Base-by-base conservation (phyloP, 2,113 vertebrate genomes). In the Hiodon tergisus region DNA sequence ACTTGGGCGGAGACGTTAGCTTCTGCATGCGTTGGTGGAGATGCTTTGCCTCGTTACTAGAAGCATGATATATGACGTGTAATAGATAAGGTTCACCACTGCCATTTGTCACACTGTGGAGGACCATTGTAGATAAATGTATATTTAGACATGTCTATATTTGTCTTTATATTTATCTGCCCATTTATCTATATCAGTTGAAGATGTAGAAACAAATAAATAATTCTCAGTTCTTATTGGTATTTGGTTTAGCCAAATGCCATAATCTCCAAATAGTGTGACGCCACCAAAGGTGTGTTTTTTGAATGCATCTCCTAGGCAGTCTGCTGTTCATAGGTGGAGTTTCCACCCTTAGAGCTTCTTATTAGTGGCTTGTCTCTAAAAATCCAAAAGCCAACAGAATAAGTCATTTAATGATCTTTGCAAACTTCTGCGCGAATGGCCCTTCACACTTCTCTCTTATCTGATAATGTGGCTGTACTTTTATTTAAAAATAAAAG, bases 51-150 rank as follows among this genome's bases (percentile, higher is more conserved):
- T 9, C 47, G 13, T 46, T 52, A 59, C 48, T 62, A 53, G 14
- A 48, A 52, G 53, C 55, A 68, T 75, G 65, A 75, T 75, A 65
- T 68, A 75, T 75, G 73, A 58, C n/a, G 65, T 52, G 52, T 55
- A 65, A 74, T 50, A 55, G 73, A 67, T 55, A 59, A 50, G 3
- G 46, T 59, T 53, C 54, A 17, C 13, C 47, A 13, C 47, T 57
- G 73, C 50, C 63, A 58, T 67, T 68, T 68, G 63, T 67, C 63
- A 58, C 71, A 48, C 52, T 14, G 17, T 74, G 73, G 53, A 53
- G 48, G 9, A 5, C 13, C 46, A 9, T 6, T 50, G 4, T 51
- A 11, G 63, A 74, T 67, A 75, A 14, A 75, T 68, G 65, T 13
- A 55, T 3, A n/a, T 66, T 31, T 66, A 6, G 31, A 67, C 67